Evolutionary conservation across 2,113 vertebrate genomes (phyloP).

Genomic region (Ceyx melanurus): DNA sequence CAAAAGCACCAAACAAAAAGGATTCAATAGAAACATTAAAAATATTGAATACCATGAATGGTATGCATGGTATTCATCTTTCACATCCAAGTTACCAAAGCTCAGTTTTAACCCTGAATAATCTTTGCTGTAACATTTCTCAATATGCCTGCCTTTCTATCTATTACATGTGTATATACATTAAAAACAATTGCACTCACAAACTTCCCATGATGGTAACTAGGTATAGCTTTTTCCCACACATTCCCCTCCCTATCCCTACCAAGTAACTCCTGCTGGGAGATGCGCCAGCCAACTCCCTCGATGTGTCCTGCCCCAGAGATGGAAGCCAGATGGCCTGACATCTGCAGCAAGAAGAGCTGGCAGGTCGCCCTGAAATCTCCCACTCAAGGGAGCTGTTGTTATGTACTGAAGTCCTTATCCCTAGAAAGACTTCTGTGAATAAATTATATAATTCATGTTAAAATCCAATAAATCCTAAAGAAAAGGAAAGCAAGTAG

Average conservation of each 20-base stretch:
- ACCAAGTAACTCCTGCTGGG: slow-evolving; percentile 50
- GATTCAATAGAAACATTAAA: not conserved
- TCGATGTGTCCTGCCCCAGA: slow-evolving; percentile 69
- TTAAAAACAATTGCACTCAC: not conserved
- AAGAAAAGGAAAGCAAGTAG: slow-evolving; percentile 12
- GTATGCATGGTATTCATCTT: not conserved
- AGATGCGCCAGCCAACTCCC: slow-evolving; percentile 59
- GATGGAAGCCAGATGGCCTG: slow-evolving; percentile 68
- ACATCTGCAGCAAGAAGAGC: slow-evolving; percentile 68
- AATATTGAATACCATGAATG: fast-evolving
- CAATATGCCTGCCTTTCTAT: not conserved
- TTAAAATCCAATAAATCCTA: slow-evolving; percentile 34
- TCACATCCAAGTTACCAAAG: not conserved
- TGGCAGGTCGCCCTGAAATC: slow-evolving; percentile 69
- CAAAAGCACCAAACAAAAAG: not conserved
- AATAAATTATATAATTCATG: slow-evolving; percentile 52
- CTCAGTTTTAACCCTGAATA: not conserved
- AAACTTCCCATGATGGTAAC: not conserved
- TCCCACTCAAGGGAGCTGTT: slow-evolving; percentile 65
- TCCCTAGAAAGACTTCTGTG: slow-evolving; percentile 50
- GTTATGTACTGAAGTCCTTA: slow-evolving; percentile 59
- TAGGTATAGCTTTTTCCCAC: not conserved
- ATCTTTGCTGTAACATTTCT: not conserved
- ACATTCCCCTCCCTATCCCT: not conserved
- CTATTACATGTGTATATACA: not conserved